phyloP scores from a whole-genome alignment of 2,113 vertebrate species.

The Chamaetylas fuelleborni region DNA sequence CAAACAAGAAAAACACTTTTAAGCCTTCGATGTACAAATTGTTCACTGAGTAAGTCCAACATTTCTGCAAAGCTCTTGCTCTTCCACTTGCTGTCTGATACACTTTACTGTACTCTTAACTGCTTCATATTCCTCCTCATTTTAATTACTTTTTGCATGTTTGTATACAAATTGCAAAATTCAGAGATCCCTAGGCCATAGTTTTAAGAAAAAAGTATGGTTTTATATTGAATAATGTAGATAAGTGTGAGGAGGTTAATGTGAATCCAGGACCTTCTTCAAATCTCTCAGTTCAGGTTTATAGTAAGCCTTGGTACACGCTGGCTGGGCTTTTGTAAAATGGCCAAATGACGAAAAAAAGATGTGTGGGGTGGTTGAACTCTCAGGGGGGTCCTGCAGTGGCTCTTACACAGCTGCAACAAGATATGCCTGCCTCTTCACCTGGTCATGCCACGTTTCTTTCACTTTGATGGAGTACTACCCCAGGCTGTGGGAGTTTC shows the following conservation, averaged over 20 bases:
- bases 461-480: neutral
- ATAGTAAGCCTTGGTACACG: neutral
- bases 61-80: neutral
- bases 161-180: neutral
- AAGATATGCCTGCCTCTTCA: neutral
- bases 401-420: neutral
- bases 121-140: neutral
- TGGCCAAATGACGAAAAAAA: neutral
- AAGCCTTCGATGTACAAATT: neutral
- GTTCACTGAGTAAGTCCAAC: neutral
- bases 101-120: neutral
- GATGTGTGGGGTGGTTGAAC: neutral
- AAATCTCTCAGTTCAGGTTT: neutral
- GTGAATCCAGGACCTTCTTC: neutral
- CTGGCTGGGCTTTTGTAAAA: neutral
- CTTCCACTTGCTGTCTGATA: neutral
- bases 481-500: neutral
- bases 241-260: neutral
- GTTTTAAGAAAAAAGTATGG: neutral
- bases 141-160: neutral
- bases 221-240: neutral
- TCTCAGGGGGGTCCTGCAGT: neutral
- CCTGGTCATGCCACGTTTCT: rapidly evolving
- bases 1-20: neutral
- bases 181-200: neutral